A percentile compares a stretch with the other conserved stretches of the same genome.
Evolutionary conservation across 2,888 invertebrate genomes (phyloP).

Genomic region (Chironomus tentans): DNA sequence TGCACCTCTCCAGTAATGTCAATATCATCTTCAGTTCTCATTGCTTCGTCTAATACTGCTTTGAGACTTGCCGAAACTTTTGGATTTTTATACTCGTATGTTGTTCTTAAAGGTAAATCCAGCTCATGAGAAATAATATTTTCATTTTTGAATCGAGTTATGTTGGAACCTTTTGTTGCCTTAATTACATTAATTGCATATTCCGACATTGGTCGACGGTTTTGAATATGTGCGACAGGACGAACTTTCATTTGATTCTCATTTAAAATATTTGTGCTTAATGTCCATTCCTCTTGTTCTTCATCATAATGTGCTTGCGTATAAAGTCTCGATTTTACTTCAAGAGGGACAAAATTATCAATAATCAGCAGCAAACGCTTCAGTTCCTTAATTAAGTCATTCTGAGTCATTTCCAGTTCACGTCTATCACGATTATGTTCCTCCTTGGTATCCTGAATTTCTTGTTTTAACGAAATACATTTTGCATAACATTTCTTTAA

Average conservation of each 20-base stretch:
- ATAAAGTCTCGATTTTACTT: conserved; percentile 65
- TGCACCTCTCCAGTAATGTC: conserved; percentile 36
- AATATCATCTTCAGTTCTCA: conserved; percentile 42
- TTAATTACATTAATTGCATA: conserved; percentile 46
- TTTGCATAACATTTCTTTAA: conserved; percentile 83
- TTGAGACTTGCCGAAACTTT: conserved; percentile 42
- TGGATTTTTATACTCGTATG: conserved; percentile 42
- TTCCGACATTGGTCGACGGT: conserved; percentile 54
- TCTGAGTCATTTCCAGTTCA: conserved; percentile 83
- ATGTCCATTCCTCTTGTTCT: conserved; percentile 67
- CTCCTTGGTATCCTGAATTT: conserved; percentile 71
- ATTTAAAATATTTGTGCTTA: conserved; percentile 40
- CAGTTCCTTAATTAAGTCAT: conserved; percentile 82
- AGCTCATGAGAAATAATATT: conserved; percentile 42
- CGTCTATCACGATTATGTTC: conserved; percentile 86
- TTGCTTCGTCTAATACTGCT: conserved; percentile 42
- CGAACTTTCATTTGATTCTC: conserved; percentile 44
- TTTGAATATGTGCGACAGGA: conserved; percentile 54
- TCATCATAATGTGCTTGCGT: conserved; percentile 71
- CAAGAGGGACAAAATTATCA: conserved; percentile 81
- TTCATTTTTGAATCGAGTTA: conserved; percentile 40
- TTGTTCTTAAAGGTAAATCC: conserved; percentile 43
- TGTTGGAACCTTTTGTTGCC: conserved; percentile 33
- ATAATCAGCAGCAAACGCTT: conserved; percentile 81
- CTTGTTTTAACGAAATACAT: conserved; percentile 63